Evolutionary conservation across 1,140 invertebrate species (phyloP), one percentile per base, ranked within the genome.

Genomic region (Bombus huntii): DNA sequence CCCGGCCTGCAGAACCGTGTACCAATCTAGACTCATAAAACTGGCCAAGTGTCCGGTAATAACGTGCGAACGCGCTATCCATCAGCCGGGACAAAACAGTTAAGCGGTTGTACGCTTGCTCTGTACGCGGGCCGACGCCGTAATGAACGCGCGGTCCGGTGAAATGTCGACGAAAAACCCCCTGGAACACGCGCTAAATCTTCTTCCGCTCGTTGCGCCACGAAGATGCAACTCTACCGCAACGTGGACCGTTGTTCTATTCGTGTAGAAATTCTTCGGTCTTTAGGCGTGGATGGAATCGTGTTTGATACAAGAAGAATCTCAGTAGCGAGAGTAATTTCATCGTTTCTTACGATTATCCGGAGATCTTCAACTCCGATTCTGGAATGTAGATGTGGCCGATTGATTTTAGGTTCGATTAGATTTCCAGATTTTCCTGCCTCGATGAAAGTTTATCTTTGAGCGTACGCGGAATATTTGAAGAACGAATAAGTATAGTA

Each of bases 41-140:
- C 92, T 91, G 91, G 90, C 89, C 85, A 74, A 83, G 90, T 87
- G 89, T 91, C 90, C 87, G 87, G 92, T 92, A 93, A 94, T 93
- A 94, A 94, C 90, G 92, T 93, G 92, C 90, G 91, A 93, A 93
- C 91, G 92, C 88, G 90, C 90, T 92, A 94, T 94, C 92, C 90
- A 93, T 94, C 93, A 94, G 88, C 72, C 74, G 76, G 87, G 84
- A 92, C 92, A 93, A 93, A 93, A 94, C 92, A 93, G 92, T 92
- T 92, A 93, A 93, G 84, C 90, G 89, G 86, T 86, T 89, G 88
- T 92, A 88, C 86, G 76, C 62, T 83, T 81, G 72, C 15, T 34
- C 47, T 62, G 59, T n/a, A 62, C 59, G 28, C 59, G 15, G 65
- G 25, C 39, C 59, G 62, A n/a, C 76, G 87, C 85, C 39, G 39